Conservation (phyloP, 2,888 invertebrate genomes). For the Diplolepis rosae region DNA sequence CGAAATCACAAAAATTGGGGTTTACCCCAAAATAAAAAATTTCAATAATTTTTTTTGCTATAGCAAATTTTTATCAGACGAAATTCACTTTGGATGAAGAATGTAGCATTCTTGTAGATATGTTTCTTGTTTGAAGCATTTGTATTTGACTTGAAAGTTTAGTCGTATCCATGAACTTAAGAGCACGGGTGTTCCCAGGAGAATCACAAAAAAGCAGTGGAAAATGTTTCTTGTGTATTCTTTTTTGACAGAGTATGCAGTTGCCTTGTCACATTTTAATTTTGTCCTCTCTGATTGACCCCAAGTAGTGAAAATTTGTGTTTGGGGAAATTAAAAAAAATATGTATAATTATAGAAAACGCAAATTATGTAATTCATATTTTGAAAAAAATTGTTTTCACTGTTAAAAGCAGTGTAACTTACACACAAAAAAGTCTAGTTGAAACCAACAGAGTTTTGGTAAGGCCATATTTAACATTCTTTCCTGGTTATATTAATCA, state of each 20-base stretch:
- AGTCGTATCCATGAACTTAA: background rate
- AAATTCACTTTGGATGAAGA: background rate
- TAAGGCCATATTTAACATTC: no score
- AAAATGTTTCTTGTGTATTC: slow-evolving; percentile 2
- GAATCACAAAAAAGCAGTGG: background rate
- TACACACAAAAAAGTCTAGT: no score
- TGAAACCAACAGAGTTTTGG: no score
- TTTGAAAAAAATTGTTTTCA: no score
- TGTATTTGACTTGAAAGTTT: slow-evolving; percentile 27
- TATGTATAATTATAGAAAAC: background rate
- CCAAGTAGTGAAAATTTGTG: background rate
- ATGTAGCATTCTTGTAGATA: slow-evolving; percentile 8
- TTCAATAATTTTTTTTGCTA: background rate
- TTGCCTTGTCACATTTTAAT: slow-evolving; percentile 3
- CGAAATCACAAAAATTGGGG: background rate
- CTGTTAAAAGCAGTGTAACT: no score
- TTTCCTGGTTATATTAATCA: no score
- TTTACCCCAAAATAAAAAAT: background rate
- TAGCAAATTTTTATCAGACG: no score
- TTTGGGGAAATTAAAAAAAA: background rate
- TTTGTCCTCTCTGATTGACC: background rate
- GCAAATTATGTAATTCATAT: no score
- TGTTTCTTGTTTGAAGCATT: slow-evolving; percentile 20
- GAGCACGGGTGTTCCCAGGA: background rate
- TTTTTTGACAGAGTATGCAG: slow-evolving; percentile 1